Conservation (phyloP, 2,113 vertebrate species). For the Cynopterus brachyotis region DNA sequence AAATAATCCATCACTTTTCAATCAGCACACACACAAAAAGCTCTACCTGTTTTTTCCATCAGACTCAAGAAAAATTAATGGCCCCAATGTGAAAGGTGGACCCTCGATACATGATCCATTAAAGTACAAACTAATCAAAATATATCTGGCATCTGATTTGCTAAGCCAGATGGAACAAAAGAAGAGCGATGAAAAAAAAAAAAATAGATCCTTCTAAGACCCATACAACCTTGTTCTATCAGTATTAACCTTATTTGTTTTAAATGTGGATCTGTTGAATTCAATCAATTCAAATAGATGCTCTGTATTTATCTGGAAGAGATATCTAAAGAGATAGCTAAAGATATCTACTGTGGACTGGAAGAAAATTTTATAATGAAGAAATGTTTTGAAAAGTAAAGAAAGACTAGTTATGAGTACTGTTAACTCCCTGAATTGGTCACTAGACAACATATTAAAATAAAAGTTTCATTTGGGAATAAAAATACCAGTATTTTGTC, state of each 20-base stretch:
- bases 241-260: conserved; percentile 79
- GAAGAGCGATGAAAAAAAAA: conserved; percentile 76
- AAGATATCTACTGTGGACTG: neutral
- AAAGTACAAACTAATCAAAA: conserved; percentile 89
- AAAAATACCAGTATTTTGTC: conserved; percentile 43
- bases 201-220: conserved; percentile 75
- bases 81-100: conserved; percentile 87
- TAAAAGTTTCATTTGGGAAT: conserved; percentile 38
- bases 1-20: conserved; percentile 97
- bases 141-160: conserved; percentile 85
- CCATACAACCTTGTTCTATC: conserved; percentile 70
- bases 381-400: conserved; percentile 52
- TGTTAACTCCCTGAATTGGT: neutral
- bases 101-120: conserved; percentile 88
- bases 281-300: conserved; percentile 33
- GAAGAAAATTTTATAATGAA: neutral
- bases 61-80: conserved; percentile 89
- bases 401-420: neutral
- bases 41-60: conserved; percentile 97
- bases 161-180: conserved; percentile 79
- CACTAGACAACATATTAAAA: conserved; percentile 21
- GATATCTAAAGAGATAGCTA: conserved; percentile 35
- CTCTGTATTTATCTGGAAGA: neutral
- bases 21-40: conserved; percentile 84
- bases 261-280: conserved; percentile 63